Evolutionary conservation across 2,113 vertebrate genomes (phyloP).

Genomic region (Caretta caretta): DNA sequence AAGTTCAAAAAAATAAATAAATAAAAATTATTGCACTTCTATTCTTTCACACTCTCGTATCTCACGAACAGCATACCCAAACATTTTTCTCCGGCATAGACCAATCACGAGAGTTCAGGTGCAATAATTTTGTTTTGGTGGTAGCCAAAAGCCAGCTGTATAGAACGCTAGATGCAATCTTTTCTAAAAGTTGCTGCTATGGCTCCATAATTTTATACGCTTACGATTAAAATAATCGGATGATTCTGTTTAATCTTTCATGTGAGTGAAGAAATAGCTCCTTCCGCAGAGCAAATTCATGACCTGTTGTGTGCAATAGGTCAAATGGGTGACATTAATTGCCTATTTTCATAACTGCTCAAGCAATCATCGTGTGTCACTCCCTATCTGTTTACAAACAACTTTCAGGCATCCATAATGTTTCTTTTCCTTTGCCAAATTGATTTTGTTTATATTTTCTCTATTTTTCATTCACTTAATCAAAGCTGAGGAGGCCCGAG

Average conservation of each 20-base stretch:
- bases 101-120: background rate
- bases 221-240: conserved; percentile 6
- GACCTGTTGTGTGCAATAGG: background rate
- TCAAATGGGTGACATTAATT: background rate
- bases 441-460: background rate
- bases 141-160: background rate
- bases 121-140: background rate
- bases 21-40: background rate
- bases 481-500: conserved; percentile 1
- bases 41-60: background rate
- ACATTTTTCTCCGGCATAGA: background rate
- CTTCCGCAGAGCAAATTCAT: too few relatives aligned
- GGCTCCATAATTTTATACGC: background rate
- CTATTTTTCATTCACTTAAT: conserved; percentile 41
- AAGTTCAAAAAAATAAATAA: background rate
- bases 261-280: conserved; percentile 23
- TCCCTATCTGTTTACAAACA: background rate
- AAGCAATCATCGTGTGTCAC: background rate
- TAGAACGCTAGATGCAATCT: background rate
- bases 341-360: background rate
- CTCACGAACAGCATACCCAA: background rate
- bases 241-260: conserved; percentile 10
- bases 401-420: background rate
- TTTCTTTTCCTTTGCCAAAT: background rate
- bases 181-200: background rate